Percentiles rank a stretch among this genome's conserved stretches.
phyloP scores from a whole-genome alignment of 2,797 vertebrate species.

The Muscicapa striata region DNA sequence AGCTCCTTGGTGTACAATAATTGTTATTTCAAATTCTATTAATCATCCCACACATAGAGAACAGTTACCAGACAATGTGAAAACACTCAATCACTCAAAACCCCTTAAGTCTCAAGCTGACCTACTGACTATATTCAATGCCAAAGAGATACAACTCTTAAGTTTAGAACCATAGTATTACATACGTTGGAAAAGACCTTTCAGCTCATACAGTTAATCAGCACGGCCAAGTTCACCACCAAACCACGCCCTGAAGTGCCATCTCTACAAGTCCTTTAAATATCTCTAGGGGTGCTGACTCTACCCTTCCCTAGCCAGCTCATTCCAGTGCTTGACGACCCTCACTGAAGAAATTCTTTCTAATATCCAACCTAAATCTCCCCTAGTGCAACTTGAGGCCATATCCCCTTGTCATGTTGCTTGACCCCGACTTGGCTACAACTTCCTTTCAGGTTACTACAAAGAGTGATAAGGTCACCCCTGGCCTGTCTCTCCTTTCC shows the following conservation, averaged over 20 bases:
- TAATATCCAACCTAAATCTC: neutral
- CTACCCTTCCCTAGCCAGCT: neutral
- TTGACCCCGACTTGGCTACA: neutral
- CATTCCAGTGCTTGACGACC: neutral
- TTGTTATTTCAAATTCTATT: neutral
- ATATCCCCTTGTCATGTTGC: neutral
- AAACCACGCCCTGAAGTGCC: neutral
- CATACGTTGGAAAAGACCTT: neutral
- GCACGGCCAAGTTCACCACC: neutral
- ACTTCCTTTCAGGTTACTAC: neutral
- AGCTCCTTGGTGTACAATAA: neutral
- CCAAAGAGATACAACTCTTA: neutral
- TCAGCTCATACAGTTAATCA: neutral
- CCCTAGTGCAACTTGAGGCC: rapidly evolving
- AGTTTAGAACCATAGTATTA: neutral
- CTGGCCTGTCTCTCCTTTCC: too few species aligned
- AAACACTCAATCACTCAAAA: neutral
- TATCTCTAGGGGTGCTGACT: neutral
- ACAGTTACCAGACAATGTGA: neutral
- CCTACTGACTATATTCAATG: neutral
- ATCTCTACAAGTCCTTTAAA: neutral
- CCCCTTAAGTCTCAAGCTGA: neutral
- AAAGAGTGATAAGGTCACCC: too few species aligned
- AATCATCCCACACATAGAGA: neutral
- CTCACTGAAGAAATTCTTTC: neutral